These are phyloP conservation scores for Cataglyphis hispanica DNA, from an alignment of 1,140 invertebrate species.

Conservation along the genomic window DNA sequence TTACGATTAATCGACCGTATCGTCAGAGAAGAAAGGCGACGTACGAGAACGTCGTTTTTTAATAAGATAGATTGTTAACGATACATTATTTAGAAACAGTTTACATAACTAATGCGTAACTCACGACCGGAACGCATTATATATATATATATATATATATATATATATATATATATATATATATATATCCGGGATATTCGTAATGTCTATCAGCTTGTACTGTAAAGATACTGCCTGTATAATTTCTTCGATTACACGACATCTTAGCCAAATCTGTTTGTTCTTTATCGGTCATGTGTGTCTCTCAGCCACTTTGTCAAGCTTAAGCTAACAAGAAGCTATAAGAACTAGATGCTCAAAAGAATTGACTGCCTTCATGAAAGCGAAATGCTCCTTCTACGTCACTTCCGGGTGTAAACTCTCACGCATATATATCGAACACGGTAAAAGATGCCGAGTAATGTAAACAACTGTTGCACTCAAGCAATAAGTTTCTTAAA, in stretches of 20 bases:
- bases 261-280: background rate
- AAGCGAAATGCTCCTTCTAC: background rate
- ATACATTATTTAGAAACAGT: background rate
- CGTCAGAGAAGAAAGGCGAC: background rate
- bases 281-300: background rate
- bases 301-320: background rate
- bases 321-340: background rate
- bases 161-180: constrained; percentile 15
- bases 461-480: constrained; percentile 6
- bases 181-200: background rate
- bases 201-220: background rate
- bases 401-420: constrained; percentile 1
- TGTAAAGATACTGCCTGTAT: background rate
- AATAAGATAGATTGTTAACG: background rate
- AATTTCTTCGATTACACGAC: constrained; percentile 1
- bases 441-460: background rate
- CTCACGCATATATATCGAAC: background rate
- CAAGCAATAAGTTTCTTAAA: background rate
- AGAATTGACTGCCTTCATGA: background rate
- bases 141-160: constrained; percentile 1
- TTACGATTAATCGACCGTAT: background rate
- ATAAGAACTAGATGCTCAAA: background rate
- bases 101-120: constrained; percentile 14
- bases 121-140: background rate
- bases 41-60: background rate